Percentiles rank a stretch among this genome's conserved stretches.
Conservation (phyloP, 2,888 invertebrate genomes). For the Sycophila texana region DNA sequence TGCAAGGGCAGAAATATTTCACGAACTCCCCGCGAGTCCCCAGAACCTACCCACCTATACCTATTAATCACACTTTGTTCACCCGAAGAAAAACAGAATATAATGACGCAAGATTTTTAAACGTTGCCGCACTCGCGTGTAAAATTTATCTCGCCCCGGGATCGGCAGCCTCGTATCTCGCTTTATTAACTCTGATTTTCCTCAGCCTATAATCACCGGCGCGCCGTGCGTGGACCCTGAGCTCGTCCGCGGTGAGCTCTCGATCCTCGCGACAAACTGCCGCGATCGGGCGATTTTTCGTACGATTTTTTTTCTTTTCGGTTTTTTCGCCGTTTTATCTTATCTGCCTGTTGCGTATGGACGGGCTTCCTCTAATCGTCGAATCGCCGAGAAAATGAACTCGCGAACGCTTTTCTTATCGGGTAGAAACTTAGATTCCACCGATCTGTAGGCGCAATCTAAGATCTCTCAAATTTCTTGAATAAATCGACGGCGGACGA, state of each 20-base stretch:
- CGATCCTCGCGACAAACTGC: background rate
- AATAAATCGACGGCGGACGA: background rate
- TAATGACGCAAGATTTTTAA: slow-evolving; percentile 43
- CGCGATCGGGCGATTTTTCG: slow-evolving; percentile 51
- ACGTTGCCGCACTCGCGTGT: slow-evolving; percentile 38
- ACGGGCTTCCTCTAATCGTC: slow-evolving; percentile 61
- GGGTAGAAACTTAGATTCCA: slow-evolving; percentile 27
- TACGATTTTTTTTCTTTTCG: slow-evolving; percentile 50
- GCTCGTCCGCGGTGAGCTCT: too few relatives aligned
- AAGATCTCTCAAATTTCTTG: slow-evolving; percentile 41
- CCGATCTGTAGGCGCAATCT: slow-evolving; percentile 31
- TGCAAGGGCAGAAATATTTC: too few relatives aligned
- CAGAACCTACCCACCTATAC: too few relatives aligned
- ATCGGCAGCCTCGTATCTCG: slow-evolving; percentile 2
- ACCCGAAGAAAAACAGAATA: slow-evolving; percentile 16
- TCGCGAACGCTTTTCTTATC: slow-evolving; percentile 30
- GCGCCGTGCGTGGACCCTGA: background rate
- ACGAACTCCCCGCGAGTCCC: too few relatives aligned
- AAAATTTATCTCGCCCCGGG: slow-evolving; percentile 15
- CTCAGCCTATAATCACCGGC: background rate
- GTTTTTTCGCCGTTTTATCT: slow-evolving; percentile 62
- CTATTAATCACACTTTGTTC: slow-evolving; percentile 1
- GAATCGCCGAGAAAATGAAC: slow-evolving; percentile 59
- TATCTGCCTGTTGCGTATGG: slow-evolving; percentile 60
- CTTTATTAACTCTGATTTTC: slow-evolving; percentile 34